Evolutionary conservation across 2,888 invertebrate species (phyloP), one percentile per base, ranked within the genome.

Genomic region (Ophraella communa): DNA sequence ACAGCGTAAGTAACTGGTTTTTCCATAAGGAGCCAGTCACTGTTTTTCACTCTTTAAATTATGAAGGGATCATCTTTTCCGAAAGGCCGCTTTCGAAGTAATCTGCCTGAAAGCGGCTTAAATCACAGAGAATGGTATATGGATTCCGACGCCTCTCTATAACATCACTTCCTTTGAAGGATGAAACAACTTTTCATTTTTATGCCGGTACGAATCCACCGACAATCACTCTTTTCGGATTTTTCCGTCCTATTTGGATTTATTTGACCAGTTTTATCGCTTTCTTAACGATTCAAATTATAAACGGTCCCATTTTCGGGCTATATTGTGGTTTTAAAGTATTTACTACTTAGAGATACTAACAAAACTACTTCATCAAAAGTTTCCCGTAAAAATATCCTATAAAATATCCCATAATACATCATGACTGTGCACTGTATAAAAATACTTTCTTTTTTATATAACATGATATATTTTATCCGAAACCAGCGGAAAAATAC

Each of bases 91-190:
- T 71, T 67, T 68, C 64, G 65, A 64, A 71, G 74, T 76, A 77
- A 77, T 77, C 76, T 76, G 74, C 72, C 71, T 76, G 76, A 77
- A 76, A 77, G 77, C 76, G 71, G 73, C 76, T 76, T 77, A 77
- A 77, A 77, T 77, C 76, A 76, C 74, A 73, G 71, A 71, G 72
- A 74, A 74, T 72, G 73, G 73, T 72, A 68, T 67, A 65, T 57
- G 65, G 68, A 71, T 66, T 67, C 70, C 66, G 67, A 62, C 60
- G 59, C 67, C 62, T 62, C 68, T 67, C 69, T 67, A 64, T 67
- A 67, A 71, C 69, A 69, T 73, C 69, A 68, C 67, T 73, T 70
- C 65, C 57, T 65, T 68, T 64, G 62, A 68, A 64, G 70, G 69
- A 69, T 63, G 68, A 71, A 69, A 71, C 66, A 69, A 71, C 71